Conservation (phyloP, 2,113 vertebrate species). For the Chascanopsetta lugubris region DNA sequence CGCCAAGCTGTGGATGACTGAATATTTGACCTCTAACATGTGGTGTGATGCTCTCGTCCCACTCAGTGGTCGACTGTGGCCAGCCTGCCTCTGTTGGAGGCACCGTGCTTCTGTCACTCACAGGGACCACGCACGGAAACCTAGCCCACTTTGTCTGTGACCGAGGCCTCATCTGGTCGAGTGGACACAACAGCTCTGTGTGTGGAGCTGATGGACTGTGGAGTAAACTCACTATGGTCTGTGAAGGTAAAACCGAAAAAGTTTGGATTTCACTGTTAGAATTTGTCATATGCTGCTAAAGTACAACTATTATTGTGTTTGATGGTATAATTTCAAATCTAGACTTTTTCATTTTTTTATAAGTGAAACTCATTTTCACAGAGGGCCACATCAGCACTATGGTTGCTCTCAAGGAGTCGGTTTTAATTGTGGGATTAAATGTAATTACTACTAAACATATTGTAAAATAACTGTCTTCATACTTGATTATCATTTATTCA, state of each 20-base stretch:
- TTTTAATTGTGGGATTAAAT: too few species aligned
- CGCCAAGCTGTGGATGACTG: too few species aligned
- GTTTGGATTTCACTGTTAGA: neutral
- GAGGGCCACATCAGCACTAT: too few species aligned
- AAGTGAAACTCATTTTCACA: too few species aligned
- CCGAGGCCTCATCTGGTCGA: constrained; percentile 71
- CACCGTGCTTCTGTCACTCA: constrained; percentile 24
- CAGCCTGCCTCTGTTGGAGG: constrained; percentile 48
- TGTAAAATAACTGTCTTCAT: too few species aligned
- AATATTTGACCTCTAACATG: neutral
- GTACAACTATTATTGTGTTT: too few species aligned
- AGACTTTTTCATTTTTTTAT: too few species aligned
- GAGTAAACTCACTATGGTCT: constrained; percentile 68
- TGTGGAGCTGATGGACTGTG: constrained; percentile 78
- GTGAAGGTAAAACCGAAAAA: constrained; percentile 79
- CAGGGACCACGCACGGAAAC: constrained; percentile 69
- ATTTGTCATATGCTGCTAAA: too few species aligned
- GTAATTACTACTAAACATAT: too few species aligned
- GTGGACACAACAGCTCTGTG: constrained; percentile 66
- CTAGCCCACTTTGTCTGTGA: constrained; percentile 68
- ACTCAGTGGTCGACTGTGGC: constrained; percentile 78
- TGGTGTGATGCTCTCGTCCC: neutral
- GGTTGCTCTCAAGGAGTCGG: too few species aligned
- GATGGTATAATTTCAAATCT: too few species aligned
- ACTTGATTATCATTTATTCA: too few species aligned